A percentile compares a stretch with the other conserved stretches of the same genome.
Conservation (phyloP, 2,797 vertebrate genomes). For the Geotrypetes seraphini region DNA sequence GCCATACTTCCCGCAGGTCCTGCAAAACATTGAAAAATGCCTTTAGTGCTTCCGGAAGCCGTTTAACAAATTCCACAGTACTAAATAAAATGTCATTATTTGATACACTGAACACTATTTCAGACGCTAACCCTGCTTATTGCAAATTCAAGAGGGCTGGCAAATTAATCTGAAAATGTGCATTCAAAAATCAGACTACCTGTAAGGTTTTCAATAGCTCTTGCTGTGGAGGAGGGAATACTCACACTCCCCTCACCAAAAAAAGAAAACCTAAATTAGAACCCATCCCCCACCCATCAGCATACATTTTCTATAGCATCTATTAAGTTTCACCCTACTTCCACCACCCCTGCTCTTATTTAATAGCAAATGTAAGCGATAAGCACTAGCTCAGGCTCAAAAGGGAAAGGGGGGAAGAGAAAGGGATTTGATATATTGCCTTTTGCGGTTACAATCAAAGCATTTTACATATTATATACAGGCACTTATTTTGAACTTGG, state of each 20-base stretch:
- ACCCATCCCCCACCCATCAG: not conserved
- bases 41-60: slow-evolving; percentile 50
- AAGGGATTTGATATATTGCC: too few relatives aligned
- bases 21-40: slow-evolving; percentile 56
- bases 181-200: slow-evolving; percentile 44
- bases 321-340: too few relatives aligned
- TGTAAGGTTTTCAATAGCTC: slow-evolving; percentile 46
- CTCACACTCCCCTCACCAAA: too few relatives aligned
- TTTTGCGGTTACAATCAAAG: too few relatives aligned
- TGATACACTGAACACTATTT: slow-evolving; percentile 57
- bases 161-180: slow-evolving; percentile 48
- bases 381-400: slow-evolving; percentile 8
- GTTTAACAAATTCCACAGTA: slow-evolving; percentile 52
- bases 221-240: slow-evolving; percentile 34
- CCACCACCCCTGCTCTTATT: slow-evolving; percentile 6
- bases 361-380: slow-evolving; percentile 10
- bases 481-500: too few relatives aligned
- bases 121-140: slow-evolving; percentile 56
- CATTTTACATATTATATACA: too few relatives aligned
- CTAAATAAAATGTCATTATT: slow-evolving; percentile 63
- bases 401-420: too few relatives aligned
- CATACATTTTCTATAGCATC: too few relatives aligned
- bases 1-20: slow-evolving; percentile 94
- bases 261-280: too few relatives aligned
- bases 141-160: slow-evolving; percentile 56